phyloP scores from a whole-genome alignment of 1,140 invertebrate genomes.

The Euglossa dilemma region DNA sequence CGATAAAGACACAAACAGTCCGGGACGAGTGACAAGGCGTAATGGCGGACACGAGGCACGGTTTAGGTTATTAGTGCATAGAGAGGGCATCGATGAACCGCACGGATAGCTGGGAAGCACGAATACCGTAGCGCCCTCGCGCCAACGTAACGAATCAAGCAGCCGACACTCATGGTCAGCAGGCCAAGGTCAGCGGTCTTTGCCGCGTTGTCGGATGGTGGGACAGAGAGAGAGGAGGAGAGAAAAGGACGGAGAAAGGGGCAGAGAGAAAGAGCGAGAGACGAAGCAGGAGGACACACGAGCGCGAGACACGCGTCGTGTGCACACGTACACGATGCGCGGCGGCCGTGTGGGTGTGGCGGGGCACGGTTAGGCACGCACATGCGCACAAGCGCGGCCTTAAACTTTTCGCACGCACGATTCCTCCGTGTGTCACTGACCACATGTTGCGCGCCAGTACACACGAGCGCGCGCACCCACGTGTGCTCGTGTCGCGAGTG shows the following conservation, averaged over 20 bases:
- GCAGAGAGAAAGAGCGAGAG: background rate
- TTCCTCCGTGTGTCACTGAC: slow-evolving; percentile 58
- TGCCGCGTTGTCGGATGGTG: slow-evolving; percentile 45
- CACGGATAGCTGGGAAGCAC: slow-evolving; percentile 21
- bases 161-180: slow-evolving; percentile 65
- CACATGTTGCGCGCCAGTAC: slow-evolving; percentile 29
- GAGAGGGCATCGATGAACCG: background rate
- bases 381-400: slow-evolving; percentile 34
- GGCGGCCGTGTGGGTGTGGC: background rate
- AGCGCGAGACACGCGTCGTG: slow-evolving; percentile 33
- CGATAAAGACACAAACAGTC: too few relatives aligned
- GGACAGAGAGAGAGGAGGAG: slow-evolving; percentile 19
- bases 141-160: slow-evolving; percentile 64
- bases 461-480: slow-evolving; percentile 4
- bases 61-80: too few relatives aligned
- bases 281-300: background rate
- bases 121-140: slow-evolving; percentile 51
- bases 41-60: too few relatives aligned
- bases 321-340: background rate
- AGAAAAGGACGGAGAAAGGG: slow-evolving; percentile 14
- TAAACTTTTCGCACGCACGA: slow-evolving; percentile 52
- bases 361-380: background rate
- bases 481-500: slow-evolving; percentile 39
- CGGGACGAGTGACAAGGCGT: too few relatives aligned
- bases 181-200: slow-evolving; percentile 73